A percentile compares a stretch with the other conserved stretches of the same genome.
Evolutionary conservation across 1,140 invertebrate genomes (phyloP).

Genomic region (Aricia agestis): DNA sequence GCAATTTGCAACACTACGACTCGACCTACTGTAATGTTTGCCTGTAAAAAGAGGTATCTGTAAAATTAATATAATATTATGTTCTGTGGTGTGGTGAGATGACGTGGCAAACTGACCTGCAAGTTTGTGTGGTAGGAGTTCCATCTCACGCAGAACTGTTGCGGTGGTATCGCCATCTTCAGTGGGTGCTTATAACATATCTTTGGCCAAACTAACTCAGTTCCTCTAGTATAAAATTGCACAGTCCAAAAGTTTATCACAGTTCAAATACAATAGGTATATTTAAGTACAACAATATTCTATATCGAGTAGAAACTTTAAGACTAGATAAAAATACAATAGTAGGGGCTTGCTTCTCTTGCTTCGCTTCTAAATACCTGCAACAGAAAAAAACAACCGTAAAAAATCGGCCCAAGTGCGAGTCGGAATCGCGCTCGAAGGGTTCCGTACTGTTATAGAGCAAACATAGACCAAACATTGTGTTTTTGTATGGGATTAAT

Average conservation of each 20-base stretch:
- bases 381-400: slow-evolving; percentile 36
- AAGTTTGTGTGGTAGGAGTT: slow-evolving; percentile 91
- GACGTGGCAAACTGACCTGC: slow-evolving; percentile 76
- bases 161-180: slow-evolving; percentile 75
- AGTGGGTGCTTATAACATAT: slow-evolving; percentile 36
- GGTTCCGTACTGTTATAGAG: too few relatives aligned
- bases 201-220: slow-evolving; percentile 54
- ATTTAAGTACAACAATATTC: slow-evolving; percentile 44
- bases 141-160: slow-evolving; percentile 91
- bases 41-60: too few relatives aligned
- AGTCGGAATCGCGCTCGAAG: too few relatives aligned
- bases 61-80: too few relatives aligned
- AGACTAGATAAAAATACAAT: slow-evolving; percentile 67
- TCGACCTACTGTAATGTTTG: too few relatives aligned
- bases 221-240: slow-evolving; percentile 46
- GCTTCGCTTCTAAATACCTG: slow-evolving; percentile 39
- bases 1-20: too few relatives aligned
- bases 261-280: slow-evolving; percentile 47
- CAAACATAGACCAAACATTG: too few relatives aligned
- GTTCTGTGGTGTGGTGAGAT: too few relatives aligned
- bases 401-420: neutral
- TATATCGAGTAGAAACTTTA: slow-evolving; percentile 62
- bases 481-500: too few relatives aligned
- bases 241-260: slow-evolving; percentile 55
- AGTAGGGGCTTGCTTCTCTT: slow-evolving; percentile 40